Evolutionary conservation across 1,140 invertebrate genomes (phyloP), one percentile per base, ranked within the genome.

Genomic region (Sweltsa coloradensis): DNA sequence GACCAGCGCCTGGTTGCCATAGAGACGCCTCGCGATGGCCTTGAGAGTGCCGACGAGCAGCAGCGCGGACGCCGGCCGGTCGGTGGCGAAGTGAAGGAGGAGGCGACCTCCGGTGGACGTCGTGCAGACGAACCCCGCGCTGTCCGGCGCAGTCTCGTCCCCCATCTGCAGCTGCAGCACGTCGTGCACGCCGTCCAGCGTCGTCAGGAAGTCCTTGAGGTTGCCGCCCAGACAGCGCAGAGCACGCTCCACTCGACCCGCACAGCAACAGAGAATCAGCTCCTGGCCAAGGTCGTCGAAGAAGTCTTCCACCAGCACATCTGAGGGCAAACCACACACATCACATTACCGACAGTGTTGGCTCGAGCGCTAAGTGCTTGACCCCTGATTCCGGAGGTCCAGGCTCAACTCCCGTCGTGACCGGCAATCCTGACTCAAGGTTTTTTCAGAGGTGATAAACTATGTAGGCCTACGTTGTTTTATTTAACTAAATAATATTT

Each of bases 161-260:
- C 13, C 21, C 7, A n/a, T 18, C 22, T 18, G 18, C 11, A 34
- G 34, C 24, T 44, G n/a, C 34, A 37, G n/a, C 14, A 37, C 34
- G n/a, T 37, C 34, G n/a, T 37, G 34, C 2, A 95, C 85, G 48
- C 90, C 88, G 60, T 93, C 90, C 42, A 91, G 63, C 11, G 86
- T 88, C 29, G 81, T 85, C 2, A 91, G 65, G 62, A 91, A 90
- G 51, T 86, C 84, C 41, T 80, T 73, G 48, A 37, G n/a, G 22
- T 37, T 21, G 5, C 34, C 34, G n/a, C 34, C 34, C n/a, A 37
- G 34, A n/a, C 14, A 14, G 7, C 34, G 5, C 16, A 37, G 22
- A 5, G 34, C 34, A 7, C 34, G 5, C n/a, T 37, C 22, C 22
- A 37, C 7, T 5, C 34, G 34, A 5, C 34, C 34, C 22, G 5